Percentiles rank a stretch among this genome's conserved stretches.
Conservation (phyloP, 2,113 vertebrate species). For the Sterna hirundo region DNA sequence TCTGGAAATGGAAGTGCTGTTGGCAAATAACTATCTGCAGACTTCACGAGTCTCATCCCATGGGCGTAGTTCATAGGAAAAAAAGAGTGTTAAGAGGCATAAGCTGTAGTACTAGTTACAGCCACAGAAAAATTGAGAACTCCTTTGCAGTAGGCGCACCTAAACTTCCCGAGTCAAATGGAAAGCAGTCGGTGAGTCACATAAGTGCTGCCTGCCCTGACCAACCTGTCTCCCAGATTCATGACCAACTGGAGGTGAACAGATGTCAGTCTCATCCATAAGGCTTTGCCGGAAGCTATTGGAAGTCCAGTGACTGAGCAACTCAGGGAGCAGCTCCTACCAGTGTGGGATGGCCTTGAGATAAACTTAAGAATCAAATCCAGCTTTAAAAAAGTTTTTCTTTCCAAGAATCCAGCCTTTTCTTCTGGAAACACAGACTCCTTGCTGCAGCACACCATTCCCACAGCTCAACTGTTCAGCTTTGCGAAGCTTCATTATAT, state of each 20-base stretch:
- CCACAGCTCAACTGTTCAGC: neutral
- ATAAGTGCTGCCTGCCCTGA: neutral
- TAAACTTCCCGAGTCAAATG: neutral
- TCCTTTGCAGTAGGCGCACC: neutral
- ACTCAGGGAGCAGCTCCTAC: neutral
- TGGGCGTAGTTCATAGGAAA: rapidly evolving
- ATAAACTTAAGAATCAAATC: neutral
- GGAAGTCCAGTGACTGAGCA: neutral
- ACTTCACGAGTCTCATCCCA: neutral
- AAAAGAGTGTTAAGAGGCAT: neutral
- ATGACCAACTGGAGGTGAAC: rapidly evolving
- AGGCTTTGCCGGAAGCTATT: neutral
- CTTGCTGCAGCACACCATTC: neutral
- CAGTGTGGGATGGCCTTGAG: neutral
- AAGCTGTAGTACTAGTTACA: neutral
- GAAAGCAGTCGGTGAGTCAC: neutral
- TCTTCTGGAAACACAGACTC: neutral
- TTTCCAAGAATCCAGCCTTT: neutral
- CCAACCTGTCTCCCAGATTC: neutral
- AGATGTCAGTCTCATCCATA: neutral
- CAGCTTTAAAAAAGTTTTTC: neutral
- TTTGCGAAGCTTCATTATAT: neutral
- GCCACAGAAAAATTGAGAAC: neutral
- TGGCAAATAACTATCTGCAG: neutral
- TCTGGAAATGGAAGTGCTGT: neutral